Conservation (phyloP, 2,113 vertebrate genomes). For the Cochlearius cochlearius region DNA sequence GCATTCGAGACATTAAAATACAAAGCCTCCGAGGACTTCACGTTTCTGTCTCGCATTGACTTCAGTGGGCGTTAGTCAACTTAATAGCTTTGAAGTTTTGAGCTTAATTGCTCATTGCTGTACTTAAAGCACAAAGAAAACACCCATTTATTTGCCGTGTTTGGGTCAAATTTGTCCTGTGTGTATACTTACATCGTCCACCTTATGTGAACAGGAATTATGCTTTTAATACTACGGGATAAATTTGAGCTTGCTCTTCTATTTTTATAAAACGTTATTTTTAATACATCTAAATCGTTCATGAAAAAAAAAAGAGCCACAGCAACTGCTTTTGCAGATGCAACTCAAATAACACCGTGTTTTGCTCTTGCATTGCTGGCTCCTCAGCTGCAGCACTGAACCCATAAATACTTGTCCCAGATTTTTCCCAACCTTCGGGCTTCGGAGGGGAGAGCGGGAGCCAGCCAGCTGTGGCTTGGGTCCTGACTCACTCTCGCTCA, state of each 20-base stretch:
- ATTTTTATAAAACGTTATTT: background rate
- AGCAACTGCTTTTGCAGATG: conserved; percentile 53
- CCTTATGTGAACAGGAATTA: background rate
- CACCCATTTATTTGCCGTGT: background rate
- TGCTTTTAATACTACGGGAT: background rate
- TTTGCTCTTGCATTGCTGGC: background rate
- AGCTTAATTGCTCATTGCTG: conserved; percentile 1
- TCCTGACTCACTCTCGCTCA: background rate
- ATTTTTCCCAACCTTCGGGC: conserved; percentile 12
- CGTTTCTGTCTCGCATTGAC: background rate
- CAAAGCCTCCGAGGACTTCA: background rate
- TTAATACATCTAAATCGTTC: background rate
- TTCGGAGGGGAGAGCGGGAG: background rate
- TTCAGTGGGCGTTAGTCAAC: background rate
- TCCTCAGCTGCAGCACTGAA: background rate
- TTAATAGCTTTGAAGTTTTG: conserved; percentile 1
- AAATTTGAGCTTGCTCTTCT: background rate
- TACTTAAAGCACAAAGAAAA: conserved; percentile 6
- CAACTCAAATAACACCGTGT: background rate
- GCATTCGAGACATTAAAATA: background rate
- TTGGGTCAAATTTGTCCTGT: background rate
- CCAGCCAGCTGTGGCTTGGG: background rate
- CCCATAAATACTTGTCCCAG: background rate
- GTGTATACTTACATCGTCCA: background rate
- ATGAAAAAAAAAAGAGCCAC: background rate